A percentile compares a stretch with the other conserved stretches of the same genome.
These are phyloP conservation scores for Lithophane leautieri DNA, from an alignment of 2,888 invertebrate genomes.

Conservation along the genomic window DNA sequence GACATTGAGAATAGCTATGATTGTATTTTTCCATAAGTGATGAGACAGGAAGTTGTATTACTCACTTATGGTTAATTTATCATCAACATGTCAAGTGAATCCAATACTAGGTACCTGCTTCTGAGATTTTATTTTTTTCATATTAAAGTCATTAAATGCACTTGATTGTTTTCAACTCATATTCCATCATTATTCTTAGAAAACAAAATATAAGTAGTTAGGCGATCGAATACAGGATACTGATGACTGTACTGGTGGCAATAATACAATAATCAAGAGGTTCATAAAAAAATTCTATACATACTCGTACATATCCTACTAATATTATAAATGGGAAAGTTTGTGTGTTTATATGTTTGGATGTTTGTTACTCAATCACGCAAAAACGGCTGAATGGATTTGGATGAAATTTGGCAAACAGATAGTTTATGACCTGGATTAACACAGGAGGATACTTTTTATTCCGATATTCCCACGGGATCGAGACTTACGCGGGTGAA, in stretches of 20 bases:
- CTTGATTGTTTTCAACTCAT: conserved; percentile 2
- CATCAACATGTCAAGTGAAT: background rate
- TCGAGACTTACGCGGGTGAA: no score
- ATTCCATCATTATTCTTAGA: conserved; percentile 14
- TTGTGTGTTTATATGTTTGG: no score
- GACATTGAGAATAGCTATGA: background rate
- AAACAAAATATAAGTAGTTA: background rate
- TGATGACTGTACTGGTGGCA: background rate
- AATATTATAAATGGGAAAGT: no score
- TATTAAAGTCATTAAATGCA: conserved; percentile 3
- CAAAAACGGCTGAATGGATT: no score
- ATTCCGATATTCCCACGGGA: no score
- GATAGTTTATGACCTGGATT: no score
- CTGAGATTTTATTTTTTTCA: background rate
- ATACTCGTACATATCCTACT: no score
- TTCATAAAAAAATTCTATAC: background rate
- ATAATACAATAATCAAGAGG: background rate
- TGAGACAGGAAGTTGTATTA: background rate
- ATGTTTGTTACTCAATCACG: no score
- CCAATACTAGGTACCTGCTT: background rate
- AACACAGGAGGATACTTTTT: no score
- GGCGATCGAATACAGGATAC: background rate
- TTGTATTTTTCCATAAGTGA: background rate
- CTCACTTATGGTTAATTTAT: background rate
- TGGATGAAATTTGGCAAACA: no score